Base-by-base conservation (phyloP, 2,113 vertebrate species). In the Oenanthe oenanthe region DNA sequence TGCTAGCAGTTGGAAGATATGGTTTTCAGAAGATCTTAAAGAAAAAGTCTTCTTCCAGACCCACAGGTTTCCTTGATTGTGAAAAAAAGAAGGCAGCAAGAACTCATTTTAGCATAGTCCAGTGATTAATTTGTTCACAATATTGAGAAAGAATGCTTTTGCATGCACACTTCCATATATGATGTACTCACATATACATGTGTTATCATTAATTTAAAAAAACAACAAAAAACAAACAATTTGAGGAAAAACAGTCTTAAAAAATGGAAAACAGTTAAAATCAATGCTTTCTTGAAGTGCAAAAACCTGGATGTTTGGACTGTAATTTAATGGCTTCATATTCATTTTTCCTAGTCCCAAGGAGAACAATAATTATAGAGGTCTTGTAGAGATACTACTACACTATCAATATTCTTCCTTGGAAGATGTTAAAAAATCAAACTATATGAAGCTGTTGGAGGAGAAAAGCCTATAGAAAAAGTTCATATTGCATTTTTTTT, bases 141-240 rank as follows among this genome's bases (percentile, higher is more conserved):
- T 86, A 65, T 57, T 85, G 73, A 58, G 26, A 71, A 51, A 79
- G 3, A 40, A 45, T 72, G 26, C 3, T 80, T 84, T 58, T 77
- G 34, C 26, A 51, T 17, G 48, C 62, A 32, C 24, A 60, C 17
- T 54, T 48, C 65, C 12, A 50, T 48, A 47, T 18, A 40, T 36
- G 11, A 62, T n/a, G 17, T 11, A 10, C 4, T 1, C 0, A 0
- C 19, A 31, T 6, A 7, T 17, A 36, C 28, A 6, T n/a, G 26
- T 68, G 8, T 34, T 81, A 74, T 50, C 12, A 36, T 47, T 83
- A 42, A 60, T 40, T 70, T 7, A 50, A 63, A 85, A 72, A 11
- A 57, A 32, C 22, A 48, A 48, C 47, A 9, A 57, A 26, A 51
- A 51, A 42, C 62, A 67, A 76, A 68, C 15, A 73, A n/a, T 5